Evolutionary conservation across 2,888 invertebrate genomes (phyloP).

Genomic region (Drosophila anomalata): DNA sequence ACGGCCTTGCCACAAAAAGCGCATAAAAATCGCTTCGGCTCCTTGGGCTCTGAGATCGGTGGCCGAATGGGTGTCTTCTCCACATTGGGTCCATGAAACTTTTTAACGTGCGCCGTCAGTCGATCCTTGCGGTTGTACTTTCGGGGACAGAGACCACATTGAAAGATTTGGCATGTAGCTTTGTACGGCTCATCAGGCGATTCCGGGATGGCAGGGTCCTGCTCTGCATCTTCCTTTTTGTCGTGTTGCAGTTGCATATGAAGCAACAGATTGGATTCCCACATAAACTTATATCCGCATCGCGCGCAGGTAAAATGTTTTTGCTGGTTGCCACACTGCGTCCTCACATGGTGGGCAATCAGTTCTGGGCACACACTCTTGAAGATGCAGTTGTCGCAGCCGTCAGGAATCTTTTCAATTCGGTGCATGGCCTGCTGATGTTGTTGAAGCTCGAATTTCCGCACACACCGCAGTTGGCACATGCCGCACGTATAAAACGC

Average conservation of each 20-base stretch:
- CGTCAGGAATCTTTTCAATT: slow-evolving; percentile 84
- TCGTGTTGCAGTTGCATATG: slow-evolving; percentile 72
- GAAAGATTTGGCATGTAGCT: slow-evolving; percentile 64
- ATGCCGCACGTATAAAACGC: slow-evolving; percentile 73
- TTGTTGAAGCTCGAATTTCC: slow-evolving; percentile 80
- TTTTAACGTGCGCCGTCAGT: slow-evolving; percentile 78
- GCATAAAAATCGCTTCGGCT: slow-evolving; percentile 85
- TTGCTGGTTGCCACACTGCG: slow-evolving; percentile 80
- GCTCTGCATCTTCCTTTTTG: slow-evolving; percentile 20
- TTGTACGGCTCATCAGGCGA: slow-evolving; percentile 6
- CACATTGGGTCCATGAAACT: slow-evolving; percentile 56
- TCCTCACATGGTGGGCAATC: slow-evolving; percentile 85
- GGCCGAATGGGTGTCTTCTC: slow-evolving; percentile 4
- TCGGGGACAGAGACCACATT: slow-evolving; percentile 78
- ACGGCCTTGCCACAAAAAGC: slow-evolving; percentile 87
- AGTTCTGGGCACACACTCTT: slow-evolving; percentile 85
- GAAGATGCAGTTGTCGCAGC: slow-evolving; percentile 86
- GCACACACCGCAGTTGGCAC: slow-evolving; percentile 76
- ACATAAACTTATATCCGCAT: slow-evolving; percentile 82
- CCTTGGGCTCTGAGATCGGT: slow-evolving; percentile 33
- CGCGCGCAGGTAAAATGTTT: slow-evolving; percentile 77
- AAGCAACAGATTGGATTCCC: slow-evolving; percentile 80
- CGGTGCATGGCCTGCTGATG: slow-evolving; percentile 81
- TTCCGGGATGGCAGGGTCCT: slow-evolving; percentile 12
- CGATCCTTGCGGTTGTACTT: slow-evolving; percentile 82